Evolutionary conservation across 2,113 vertebrate genomes (phyloP).

Genomic region (Rafetus swinhoei): DNA sequence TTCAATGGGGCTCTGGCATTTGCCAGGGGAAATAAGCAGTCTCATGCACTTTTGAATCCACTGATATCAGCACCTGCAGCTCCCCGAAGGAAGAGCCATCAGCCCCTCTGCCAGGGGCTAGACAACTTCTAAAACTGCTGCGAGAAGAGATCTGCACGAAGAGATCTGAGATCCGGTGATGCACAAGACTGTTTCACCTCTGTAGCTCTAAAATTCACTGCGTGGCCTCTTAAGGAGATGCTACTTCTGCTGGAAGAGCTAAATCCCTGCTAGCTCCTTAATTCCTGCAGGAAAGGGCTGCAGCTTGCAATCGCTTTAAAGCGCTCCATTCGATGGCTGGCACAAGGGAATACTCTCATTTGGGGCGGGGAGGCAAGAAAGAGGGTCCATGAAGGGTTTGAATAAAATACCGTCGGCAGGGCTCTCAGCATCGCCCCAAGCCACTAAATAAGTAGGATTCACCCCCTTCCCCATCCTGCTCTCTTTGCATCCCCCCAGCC

Average conservation of each 20-base stretch:
- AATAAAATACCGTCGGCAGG: neutral
- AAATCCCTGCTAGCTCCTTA: no score
- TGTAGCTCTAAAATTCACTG: neutral
- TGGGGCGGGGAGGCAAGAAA: neutral
- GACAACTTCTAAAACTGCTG: neutral
- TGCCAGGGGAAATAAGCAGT: neutral
- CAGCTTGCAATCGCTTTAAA: neutral
- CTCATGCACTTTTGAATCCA: rapidly evolving
- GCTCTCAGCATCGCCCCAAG: no score
- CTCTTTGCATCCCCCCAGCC: neutral
- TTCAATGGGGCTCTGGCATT: neutral
- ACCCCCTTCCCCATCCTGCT: neutral
- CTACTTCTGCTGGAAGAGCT: neutral
- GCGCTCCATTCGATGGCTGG: neutral
- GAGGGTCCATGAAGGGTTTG: neutral
- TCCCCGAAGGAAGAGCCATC: neutral
- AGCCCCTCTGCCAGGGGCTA: rapidly evolving
- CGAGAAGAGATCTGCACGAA: no score
- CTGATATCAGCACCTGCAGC: neutral
- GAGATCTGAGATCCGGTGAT: neutral
- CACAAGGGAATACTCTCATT: neutral
- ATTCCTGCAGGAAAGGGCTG: neutral
- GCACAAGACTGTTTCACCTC: no score
- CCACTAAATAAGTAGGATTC: neutral
- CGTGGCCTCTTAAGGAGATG: neutral